Conservation (phyloP, 2,888 invertebrate genomes). For the Trichogramma dendrolimi region DNA sequence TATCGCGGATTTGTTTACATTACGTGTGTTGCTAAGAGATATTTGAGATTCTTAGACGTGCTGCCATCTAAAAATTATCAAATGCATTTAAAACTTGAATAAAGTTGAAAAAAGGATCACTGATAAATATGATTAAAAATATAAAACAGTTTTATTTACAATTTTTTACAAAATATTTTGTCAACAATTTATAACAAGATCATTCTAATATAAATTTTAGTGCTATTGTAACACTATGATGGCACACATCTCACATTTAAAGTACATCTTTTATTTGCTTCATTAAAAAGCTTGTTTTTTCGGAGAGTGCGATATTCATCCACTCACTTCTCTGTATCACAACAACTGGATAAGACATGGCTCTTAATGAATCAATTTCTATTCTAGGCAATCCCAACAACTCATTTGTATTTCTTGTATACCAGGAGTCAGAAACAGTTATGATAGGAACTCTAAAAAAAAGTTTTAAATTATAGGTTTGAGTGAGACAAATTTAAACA, state of each 20-base stretch:
- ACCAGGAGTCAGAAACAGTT: background rate
- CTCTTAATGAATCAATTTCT: background rate
- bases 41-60: too few species aligned
- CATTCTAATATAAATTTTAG: slow-evolving; percentile 1
- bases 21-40: background rate
- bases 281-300: slow-evolving; percentile 9
- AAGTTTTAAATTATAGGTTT: background rate
- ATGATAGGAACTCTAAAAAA: slow-evolving; percentile 10
- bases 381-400: background rate
- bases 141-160: too few species aligned
- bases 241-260: background rate
- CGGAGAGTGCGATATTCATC: background rate
- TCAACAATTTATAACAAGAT: background rate
- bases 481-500: background rate
- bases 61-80: too few species aligned
- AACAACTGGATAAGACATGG: slow-evolving; percentile 4
- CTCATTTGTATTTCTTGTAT: slow-evolving; percentile 5
- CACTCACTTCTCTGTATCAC: background rate
- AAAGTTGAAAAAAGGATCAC: too few species aligned
- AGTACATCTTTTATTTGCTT: slow-evolving; percentile 6
- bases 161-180: too few species aligned
- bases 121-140: too few species aligned
- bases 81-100: too few species aligned
- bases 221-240: background rate
- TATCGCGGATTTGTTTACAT: background rate